Evolutionary conservation across 2,888 invertebrate species (phyloP).

Genomic region (Apotomis betuletana): DNA sequence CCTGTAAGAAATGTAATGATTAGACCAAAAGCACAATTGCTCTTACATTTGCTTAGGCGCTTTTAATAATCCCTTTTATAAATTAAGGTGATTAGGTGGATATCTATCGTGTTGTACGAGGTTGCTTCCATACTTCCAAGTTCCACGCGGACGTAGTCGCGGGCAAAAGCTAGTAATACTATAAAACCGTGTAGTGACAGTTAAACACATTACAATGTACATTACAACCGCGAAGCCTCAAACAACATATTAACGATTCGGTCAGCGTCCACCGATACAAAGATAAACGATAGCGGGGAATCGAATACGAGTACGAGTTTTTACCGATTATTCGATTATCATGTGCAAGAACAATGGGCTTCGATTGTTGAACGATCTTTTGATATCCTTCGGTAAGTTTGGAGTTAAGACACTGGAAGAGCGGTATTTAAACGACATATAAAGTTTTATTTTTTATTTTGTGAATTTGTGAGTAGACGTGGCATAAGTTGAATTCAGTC

Average conservation of each 20-base stretch:
- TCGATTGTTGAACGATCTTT: conserved; percentile 58
- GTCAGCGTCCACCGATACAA: conserved; percentile 30
- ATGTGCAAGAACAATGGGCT: conserved; percentile 73
- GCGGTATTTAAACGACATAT: not conserved
- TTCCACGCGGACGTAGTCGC: too few species aligned
- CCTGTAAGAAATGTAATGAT: too few species aligned
- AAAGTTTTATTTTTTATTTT: not conserved
- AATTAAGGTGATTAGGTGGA: too few species aligned
- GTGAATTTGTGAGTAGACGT: too few species aligned
- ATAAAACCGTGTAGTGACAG: not conserved
- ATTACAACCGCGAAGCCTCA: not conserved
- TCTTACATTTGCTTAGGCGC: too few species aligned
- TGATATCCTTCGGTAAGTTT: conserved; percentile 45
- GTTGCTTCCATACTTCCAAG: too few species aligned
- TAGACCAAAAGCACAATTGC: too few species aligned
- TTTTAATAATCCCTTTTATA: too few species aligned
- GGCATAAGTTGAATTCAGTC: too few species aligned
- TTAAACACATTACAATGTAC: not conserved
- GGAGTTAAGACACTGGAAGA: conserved; percentile 14
- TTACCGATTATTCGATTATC: conserved; percentile 74
- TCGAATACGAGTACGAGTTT: conserved; percentile 63
- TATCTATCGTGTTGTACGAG: too few species aligned
- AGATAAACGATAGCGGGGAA: conserved; percentile 32
- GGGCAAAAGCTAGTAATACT: too few species aligned
- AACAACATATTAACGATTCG: conserved; percentile 21